Base-by-base conservation (phyloP, 2,888 invertebrate genomes). In the Lamproptera curius region DNA sequence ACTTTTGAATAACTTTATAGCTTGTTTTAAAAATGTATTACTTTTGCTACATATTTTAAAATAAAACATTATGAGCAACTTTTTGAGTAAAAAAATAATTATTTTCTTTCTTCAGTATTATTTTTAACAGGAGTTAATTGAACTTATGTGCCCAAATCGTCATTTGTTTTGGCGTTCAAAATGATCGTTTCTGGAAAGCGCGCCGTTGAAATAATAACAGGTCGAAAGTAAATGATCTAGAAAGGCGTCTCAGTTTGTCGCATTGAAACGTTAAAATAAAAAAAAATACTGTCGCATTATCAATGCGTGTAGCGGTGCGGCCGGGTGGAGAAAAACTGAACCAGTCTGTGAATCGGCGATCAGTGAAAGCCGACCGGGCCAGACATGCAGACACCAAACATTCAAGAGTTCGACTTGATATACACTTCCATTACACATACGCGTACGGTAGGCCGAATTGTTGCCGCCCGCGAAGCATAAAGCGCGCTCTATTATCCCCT, bases 311-410 rank as follows among this genome's bases (percentile, higher is more conserved):
- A 28, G 42, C 31, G 35, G 14, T 16, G 46, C 36, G 31, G 15
- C 36, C 46, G 56, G 48, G 42, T 49, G 46, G 51, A 60, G 59
- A 68, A 66, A 65, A 69, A 67, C 61, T 58, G 57, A 55, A 50
- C 57, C 43, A 40, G 53, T 46, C 51, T 41, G 54, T 52, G 54
- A 46, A 49, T 45, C 53, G 53, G 51, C 56, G 61, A 58, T 53
- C 61, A 70, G 70, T 70, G 70, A 70, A 70, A 70, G 67, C 65
- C 57, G 62, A 53, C 52, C 50, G 54, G 56, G 57, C 52, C 57
- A 56, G 55, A 57, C 60, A 51, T 45, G 54, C 56, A 53, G 57
- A 56, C 58, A 59, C 59, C 58, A 57, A 42, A 48, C 47, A 47
- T 51, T 51, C 44, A 46, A 40, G 36, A 40, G 39, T 53, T 54